A percentile compares a stretch with the other conserved stretches of the same genome.
Evolutionary conservation across 2,888 invertebrate species (phyloP).

Genomic region (Dendrolimus pini): DNA sequence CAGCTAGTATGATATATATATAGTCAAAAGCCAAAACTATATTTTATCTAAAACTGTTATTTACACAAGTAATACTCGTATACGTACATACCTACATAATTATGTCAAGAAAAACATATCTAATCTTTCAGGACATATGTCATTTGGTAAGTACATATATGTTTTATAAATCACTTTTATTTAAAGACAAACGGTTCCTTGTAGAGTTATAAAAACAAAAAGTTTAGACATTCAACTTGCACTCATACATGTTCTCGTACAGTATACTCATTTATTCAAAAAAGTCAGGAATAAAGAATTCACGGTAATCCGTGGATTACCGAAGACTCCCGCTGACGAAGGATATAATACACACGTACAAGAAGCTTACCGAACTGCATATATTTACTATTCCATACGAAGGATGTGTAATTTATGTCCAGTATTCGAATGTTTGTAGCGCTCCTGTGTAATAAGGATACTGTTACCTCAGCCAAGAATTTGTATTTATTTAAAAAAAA

Average conservation of each 20-base stretch:
- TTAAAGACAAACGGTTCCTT: not conserved
- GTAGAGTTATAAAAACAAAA: not conserved
- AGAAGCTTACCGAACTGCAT: not conserved
- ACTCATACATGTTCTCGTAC: not conserved
- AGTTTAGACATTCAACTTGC: not conserved
- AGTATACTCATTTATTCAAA: conserved; percentile 20
- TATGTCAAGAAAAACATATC: no score
- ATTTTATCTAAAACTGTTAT: no score
- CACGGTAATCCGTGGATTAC: conserved; percentile 39
- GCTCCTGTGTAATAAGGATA: not conserved
- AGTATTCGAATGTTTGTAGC: not conserved
- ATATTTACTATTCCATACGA: not conserved
- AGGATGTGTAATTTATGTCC: not conserved
- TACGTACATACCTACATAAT: no score
- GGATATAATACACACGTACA: conserved; percentile 20
- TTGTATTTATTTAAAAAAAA: no score
- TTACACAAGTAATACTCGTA: no score
- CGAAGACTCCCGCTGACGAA: conserved; percentile 37
- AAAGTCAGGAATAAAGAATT: conserved; percentile 28
- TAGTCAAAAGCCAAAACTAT: no score
- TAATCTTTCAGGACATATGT: no score
- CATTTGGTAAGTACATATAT: no score
- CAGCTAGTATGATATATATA: no score
- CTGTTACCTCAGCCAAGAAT: no score
- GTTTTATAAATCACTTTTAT: not conserved